Evolutionary conservation across 1,140 invertebrate genomes (phyloP).

Genomic region (Dendrolimus punctatus): DNA sequence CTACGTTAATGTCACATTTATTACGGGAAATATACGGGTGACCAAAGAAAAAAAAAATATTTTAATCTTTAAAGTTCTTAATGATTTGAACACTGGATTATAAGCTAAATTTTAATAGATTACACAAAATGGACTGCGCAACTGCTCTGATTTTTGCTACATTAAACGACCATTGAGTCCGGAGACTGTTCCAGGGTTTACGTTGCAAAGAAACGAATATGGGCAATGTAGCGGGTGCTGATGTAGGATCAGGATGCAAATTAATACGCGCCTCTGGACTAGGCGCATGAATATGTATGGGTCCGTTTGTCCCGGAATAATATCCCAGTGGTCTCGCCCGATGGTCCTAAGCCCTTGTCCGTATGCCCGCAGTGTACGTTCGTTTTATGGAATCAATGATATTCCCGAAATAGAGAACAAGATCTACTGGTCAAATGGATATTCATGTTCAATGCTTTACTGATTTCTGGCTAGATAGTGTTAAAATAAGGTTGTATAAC

Average conservation of each 20-base stretch:
- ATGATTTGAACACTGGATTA: constrained; percentile 6
- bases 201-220: constrained; percentile 51
- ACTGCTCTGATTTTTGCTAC: constrained; percentile 27
- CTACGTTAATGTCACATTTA: too few relatives aligned
- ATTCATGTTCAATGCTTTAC: too few relatives aligned
- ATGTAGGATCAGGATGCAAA: constrained; percentile 60
- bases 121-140: constrained; percentile 12
- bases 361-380: too few relatives aligned
- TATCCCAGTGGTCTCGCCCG: constrained; percentile 27
- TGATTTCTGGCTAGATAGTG: too few relatives aligned
- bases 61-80: too few relatives aligned
- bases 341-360: too few relatives aligned
- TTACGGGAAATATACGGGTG: too few relatives aligned
- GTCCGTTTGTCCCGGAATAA: constrained; percentile 42
- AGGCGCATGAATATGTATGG: constrained; percentile 63
- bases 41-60: too few relatives aligned
- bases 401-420: too few relatives aligned
- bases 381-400: too few relatives aligned
- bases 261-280: constrained; percentile 60
- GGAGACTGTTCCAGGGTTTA: constrained; percentile 18
- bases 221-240: constrained; percentile 41
- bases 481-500: too few relatives aligned
- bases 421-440: too few relatives aligned
- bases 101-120: constrained; percentile 16
- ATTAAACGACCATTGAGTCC: constrained; percentile 22